Evolutionary conservation across 2,888 invertebrate genomes (phyloP), one percentile per base, ranked within the genome.

Genomic region (Erebia epiphron): DNA sequence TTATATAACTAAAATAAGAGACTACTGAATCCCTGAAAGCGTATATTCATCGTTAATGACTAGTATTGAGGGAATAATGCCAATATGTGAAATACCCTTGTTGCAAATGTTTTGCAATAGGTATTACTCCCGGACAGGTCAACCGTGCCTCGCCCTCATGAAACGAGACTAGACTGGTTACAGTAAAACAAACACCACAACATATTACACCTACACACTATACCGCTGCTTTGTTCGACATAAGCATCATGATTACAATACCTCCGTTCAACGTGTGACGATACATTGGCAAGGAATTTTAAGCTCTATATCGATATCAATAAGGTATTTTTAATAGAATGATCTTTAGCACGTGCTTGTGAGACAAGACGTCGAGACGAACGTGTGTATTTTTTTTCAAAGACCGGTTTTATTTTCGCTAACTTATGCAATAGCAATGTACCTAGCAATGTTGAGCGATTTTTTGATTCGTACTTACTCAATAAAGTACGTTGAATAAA

Each of bases 121-220:
- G 5, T 35, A 35, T 7, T 35, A 79, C 81, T 80, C 79, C 77
- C 82, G 83, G 81, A 85, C 88, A 86, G 87, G 86, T 88, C 86
- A 87, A 82, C 86, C 88, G 84, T 87, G 88, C 76, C 79, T 75
- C 70, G 76, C 75, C 75, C 74, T 69, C 69, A 70, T 71, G 69
- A 60, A 75, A 72, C 63, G 61, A 68, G 70, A 75, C 76, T 73
- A 71, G 69, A 73, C 70, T 60, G 76, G 77, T 78, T 76, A 79
- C 62, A 72, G 57, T 64, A 58, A 70, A 69, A 69, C 52, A 46
- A 54, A 68, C 52, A 61, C 35, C 50, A 52, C 43, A 46, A 58
- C 62, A 67, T 70, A 68, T 67, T 64, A 63, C 56, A 49, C 60
- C n/a, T 14, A n/a, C 60, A n/a, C n/a, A 41, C 60, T 21, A 7